phyloP scores from a whole-genome alignment of 2,113 vertebrate genomes.

The Rousettus leschenaultii region DNA sequence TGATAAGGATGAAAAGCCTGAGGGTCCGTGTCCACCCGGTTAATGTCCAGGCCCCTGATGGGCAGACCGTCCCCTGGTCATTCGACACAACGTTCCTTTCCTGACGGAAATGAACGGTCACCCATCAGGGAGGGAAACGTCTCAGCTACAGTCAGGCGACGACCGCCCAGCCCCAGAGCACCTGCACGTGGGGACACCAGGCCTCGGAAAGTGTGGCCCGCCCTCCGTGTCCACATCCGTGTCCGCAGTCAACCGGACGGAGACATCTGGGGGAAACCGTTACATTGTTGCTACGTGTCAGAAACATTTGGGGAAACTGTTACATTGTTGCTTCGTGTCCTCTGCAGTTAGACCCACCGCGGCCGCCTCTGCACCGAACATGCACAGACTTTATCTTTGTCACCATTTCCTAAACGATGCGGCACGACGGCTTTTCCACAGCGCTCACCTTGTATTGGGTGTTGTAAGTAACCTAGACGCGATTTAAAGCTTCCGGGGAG shows the following conservation, averaged over 20 bases:
- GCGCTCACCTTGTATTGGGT: accelerated
- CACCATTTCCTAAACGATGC: background rate
- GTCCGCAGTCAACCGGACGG: no score
- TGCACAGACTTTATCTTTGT: background rate
- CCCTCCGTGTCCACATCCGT: background rate
- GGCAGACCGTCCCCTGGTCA: background rate
- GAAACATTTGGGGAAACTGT: background rate
- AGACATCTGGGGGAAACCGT: no score
- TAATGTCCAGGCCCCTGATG: accelerated
- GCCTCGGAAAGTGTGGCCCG: accelerated
- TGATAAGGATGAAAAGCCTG: background rate
- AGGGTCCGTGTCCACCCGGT: background rate
- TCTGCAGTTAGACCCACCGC: no score
- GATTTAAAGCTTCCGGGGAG: no score
- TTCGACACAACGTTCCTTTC: background rate
- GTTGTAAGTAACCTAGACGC: no score
- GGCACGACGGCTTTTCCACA: background rate
- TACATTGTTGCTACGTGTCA: background rate
- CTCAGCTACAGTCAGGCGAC: background rate
- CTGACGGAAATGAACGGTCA: background rate
- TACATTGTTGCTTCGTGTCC: background rate
- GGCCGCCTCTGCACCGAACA: background rate
- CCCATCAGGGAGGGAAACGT: accelerated
- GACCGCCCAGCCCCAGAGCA: accelerated
- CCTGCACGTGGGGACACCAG: background rate